Evolutionary conservation across 53 echinoderm and acorn worm species (phyloP).

Genomic region (Mesocentrotus franciscanus): DNA sequence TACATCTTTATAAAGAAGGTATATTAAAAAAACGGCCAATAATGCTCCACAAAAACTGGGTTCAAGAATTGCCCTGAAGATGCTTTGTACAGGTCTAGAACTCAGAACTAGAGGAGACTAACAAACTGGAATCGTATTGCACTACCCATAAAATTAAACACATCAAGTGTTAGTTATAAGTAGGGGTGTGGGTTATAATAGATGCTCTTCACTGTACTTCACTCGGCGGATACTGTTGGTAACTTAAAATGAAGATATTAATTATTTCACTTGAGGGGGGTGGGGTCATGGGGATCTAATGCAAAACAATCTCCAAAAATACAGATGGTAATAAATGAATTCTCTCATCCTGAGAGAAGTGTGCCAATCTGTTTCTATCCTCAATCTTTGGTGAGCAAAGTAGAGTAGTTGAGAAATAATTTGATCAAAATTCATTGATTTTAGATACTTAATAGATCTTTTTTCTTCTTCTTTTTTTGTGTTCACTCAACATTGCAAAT

Average conservation of each 20-base stretch:
- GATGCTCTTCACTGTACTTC: neutral
- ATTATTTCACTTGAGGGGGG: neutral
- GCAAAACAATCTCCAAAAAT: neutral
- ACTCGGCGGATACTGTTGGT: neutral
- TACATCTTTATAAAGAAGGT: no score
- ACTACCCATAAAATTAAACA: constrained; percentile 34
- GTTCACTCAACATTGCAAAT: no score
- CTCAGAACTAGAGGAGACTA: neutral
- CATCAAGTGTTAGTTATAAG: neutral
- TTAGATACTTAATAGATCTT: neutral
- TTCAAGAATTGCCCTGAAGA: no score
- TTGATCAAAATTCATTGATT: neutral
- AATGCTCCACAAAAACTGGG: no score
- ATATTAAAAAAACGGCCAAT: no score
- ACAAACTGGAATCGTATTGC: neutral
- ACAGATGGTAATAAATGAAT: no score
- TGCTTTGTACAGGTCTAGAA: neutral
- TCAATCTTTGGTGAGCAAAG: neutral
- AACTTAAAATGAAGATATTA: neutral
- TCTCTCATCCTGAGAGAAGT: neutral
- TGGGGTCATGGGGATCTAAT: neutral
- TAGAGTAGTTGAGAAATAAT: neutral
- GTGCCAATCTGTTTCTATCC: neutral
- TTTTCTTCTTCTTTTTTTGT: no score
- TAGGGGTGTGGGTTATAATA: neutral